Evolutionary conservation across 1,140 invertebrate species (phyloP), one percentile per base, ranked within the genome.

Genomic region (Ctenoplectra terminalis): DNA sequence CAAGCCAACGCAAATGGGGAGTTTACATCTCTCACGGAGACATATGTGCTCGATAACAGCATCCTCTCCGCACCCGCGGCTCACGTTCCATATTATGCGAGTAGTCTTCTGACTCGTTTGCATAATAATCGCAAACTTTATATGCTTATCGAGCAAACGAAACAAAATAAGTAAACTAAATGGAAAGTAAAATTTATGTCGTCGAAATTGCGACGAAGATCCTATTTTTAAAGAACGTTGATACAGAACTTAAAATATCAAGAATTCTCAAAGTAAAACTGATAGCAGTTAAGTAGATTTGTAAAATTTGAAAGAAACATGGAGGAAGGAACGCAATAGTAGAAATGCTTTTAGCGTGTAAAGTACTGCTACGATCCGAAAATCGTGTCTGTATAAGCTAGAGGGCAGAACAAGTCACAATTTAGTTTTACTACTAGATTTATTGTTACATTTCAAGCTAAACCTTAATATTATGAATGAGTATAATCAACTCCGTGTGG

Each of bases 21-120:
- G 58, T 63, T 79, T 63, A 46, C 56, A 63, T 80, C 56, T 63
- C 69, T 80, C 77, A 40, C 48, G 56, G 48, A 80, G 77, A 80
- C 77, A 63, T 63, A 73, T 63, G 76, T 50, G 77, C 69, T 31
- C 56, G 77, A 72, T 79, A 79, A 79, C 77, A 60, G 43, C 17
- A n/a, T 73, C n/a, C 46, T 73, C 43, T 15, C 8, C 58, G 46
- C 46, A 13, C 54, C 26, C 40, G 8, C 43, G n/a, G 37, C 5
- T 1, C 20, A 2, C n/a, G 60, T 64, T 67, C 34, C 40, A 20
- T 13, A 15, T 9, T 17, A 20, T 61, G 37, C 46, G 15, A 26
- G 3, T n/a, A 17, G 46, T 48, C 58, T 72, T 75, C 46, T 50
- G 1, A 13, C 34, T 75, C 60, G 60, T 64, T 75, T 29, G 20